These are phyloP conservation scores for Enhydra lutris DNA, from an alignment of 2,113 vertebrate genomes.

Conservation along the genomic window DNA sequence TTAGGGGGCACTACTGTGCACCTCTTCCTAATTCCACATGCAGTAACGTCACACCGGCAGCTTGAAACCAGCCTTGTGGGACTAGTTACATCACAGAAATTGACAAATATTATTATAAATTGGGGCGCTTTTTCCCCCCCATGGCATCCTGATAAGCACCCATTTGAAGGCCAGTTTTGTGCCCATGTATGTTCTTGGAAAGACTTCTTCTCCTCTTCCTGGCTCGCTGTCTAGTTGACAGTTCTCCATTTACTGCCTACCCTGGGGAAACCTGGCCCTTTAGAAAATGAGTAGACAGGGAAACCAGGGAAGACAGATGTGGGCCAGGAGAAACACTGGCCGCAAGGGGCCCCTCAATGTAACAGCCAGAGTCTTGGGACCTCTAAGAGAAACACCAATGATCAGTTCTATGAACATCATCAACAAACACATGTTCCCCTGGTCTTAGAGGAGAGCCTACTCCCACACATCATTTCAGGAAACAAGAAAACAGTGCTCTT, in stretches of 20 bases:
- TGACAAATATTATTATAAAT: background rate
- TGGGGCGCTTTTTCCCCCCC: background rate
- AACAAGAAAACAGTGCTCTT: background rate
- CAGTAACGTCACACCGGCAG: background rate
- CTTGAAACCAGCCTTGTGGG: background rate
- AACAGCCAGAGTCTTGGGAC: background rate
- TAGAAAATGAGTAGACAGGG: background rate
- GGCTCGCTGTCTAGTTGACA: background rate
- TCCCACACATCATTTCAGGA: background rate
- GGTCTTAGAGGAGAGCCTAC: background rate
- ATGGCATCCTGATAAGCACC: background rate
- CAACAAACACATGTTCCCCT: background rate
- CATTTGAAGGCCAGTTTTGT: background rate
- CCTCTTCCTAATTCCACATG: background rate
- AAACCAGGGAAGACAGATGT: background rate
- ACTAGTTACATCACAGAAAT: background rate
- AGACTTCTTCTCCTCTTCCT: background rate
- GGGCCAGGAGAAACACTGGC: background rate
- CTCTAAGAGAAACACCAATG: background rate
- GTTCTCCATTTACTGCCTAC: background rate
- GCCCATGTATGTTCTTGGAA: background rate
- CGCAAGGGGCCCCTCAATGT: background rate
- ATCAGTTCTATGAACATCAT: background rate
- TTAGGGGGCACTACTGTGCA: fast-evolving
- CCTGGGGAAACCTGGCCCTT: background rate